Percentiles rank a stretch among this genome's conserved stretches.
Conservation (phyloP, 1,140 invertebrate genomes). For the Contarinia nasturtii region DNA sequence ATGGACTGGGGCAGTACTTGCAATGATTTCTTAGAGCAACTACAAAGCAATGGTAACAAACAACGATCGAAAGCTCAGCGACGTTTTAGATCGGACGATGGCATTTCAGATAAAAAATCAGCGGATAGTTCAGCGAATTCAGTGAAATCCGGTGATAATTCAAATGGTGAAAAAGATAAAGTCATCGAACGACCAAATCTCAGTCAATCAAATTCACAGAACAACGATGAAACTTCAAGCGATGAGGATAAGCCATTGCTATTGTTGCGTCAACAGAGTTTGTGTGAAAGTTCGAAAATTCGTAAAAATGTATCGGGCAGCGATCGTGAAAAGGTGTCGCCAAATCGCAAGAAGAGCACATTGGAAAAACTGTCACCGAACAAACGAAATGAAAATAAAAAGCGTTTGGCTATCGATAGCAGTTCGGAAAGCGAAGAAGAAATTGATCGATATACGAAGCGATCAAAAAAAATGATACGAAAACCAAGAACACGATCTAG, state of each 20-base stretch:
- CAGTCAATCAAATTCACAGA: conserved; percentile 1
- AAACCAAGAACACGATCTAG: conserved; percentile 5
- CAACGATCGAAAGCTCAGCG: not conserved
- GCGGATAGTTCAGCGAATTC: not conserved
- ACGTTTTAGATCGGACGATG: not conserved
- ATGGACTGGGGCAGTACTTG: conserved; percentile 17
- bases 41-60: conserved; percentile 4
- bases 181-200: conserved; percentile 8
- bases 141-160: not conserved
- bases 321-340: not conserved
- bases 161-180: conserved; percentile 4
- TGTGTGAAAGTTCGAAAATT: conserved; percentile 1
- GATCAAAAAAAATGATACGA: conserved; percentile 15
- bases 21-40: conserved; percentile 19
- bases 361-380: conserved; percentile 8
- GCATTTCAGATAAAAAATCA: not conserved
- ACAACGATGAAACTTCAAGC: conserved; percentile 22
- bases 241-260: conserved; percentile 29
- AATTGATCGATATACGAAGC: conserved; percentile 13
- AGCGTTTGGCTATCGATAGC: conserved; percentile 14
- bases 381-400: conserved; percentile 12
- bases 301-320: not conserved
- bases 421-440: conserved; percentile 21
- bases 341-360: not conserved
- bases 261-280: conserved; percentile 1